Evolutionary conservation across 2,888 invertebrate genomes (phyloP).

Genomic region (Caenorhabditis afra): DNA sequence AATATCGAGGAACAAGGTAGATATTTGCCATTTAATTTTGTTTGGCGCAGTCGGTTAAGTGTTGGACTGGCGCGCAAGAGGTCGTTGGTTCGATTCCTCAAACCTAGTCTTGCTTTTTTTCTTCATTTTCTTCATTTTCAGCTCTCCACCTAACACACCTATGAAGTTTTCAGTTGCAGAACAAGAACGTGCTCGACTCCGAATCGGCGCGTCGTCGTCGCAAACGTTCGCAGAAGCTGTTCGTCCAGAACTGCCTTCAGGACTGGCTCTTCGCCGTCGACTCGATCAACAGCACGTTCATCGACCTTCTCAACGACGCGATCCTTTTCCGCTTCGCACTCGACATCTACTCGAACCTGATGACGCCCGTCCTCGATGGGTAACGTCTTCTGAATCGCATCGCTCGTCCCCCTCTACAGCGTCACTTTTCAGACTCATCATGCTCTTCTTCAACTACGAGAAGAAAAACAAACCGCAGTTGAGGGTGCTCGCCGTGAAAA

Average conservation of each 20-base stretch:
- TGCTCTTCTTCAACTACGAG: conserved; percentile 32
- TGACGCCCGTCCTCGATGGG: conserved; percentile 28
- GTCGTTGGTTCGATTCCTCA: too few relatives aligned
- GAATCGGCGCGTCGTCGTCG: not conserved
- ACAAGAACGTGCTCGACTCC: conserved; percentile 7
- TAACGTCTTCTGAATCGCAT: too few relatives aligned
- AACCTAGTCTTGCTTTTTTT: too few relatives aligned
- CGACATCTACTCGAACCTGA: conserved; percentile 25
- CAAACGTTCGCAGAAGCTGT: conserved; percentile 2
- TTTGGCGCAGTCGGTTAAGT: too few relatives aligned
- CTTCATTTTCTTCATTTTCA: too few relatives aligned
- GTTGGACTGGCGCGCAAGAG: too few relatives aligned
- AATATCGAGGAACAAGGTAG: too few relatives aligned
- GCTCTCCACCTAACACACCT: too few relatives aligned
- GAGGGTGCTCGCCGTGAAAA: not conserved
- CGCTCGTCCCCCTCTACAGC: not conserved
- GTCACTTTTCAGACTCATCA: conserved; percentile 25
- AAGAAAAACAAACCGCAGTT: conserved; percentile 15
- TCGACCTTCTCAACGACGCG: not conserved
- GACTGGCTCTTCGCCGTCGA: conserved; percentile 34
- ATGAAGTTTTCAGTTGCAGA: conserved; percentile 16
- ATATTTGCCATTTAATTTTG: too few relatives aligned
- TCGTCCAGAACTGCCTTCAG: conserved; percentile 36
- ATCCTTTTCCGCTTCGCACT: conserved; percentile 18
- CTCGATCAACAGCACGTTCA: conserved; percentile 26